Conservation (phyloP, 2,888 invertebrate genomes). For the Drosophila longiperda region DNA sequence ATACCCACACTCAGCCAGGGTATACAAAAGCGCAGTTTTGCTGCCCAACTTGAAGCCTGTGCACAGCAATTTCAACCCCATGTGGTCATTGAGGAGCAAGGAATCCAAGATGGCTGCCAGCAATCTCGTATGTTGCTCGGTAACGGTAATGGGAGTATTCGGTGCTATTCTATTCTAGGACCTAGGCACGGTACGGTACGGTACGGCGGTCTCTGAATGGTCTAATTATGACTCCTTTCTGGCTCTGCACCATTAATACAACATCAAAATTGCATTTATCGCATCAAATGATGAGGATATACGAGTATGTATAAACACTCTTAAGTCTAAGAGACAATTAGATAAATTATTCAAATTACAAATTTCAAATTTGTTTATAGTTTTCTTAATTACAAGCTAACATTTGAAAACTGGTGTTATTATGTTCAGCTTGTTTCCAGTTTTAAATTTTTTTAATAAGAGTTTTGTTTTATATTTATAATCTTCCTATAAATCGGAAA, state of each 20-base stretch:
- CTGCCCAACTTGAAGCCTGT: constrained; percentile 46
- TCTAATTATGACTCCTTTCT: constrained; percentile 34
- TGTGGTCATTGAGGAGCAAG: constrained; percentile 41
- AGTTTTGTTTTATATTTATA: no score
- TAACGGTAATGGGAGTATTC: constrained; percentile 43
- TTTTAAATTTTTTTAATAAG: no score
- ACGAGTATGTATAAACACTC: not conserved
- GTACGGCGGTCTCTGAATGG: constrained; percentile 13
- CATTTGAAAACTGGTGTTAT: no score
- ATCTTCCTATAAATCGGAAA: no score
- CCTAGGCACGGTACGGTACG: not conserved
- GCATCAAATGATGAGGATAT: not conserved
- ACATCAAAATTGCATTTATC: constrained; percentile 37
- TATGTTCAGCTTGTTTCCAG: no score
- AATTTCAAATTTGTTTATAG: no score
- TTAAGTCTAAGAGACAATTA: no score
- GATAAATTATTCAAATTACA: no score
- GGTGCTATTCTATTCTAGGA: not conserved
- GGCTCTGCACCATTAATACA: constrained; percentile 41
- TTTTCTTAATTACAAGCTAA: no score
- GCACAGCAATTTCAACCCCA: constrained; percentile 43
- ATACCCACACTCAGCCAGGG: not conserved
- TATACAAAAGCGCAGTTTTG: constrained; percentile 7
- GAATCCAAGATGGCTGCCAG: constrained; percentile 16
- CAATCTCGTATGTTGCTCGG: constrained; percentile 36